Evolutionary conservation across 2,113 vertebrate genomes (phyloP).

Genomic region (Spea bombifrons): DNA sequence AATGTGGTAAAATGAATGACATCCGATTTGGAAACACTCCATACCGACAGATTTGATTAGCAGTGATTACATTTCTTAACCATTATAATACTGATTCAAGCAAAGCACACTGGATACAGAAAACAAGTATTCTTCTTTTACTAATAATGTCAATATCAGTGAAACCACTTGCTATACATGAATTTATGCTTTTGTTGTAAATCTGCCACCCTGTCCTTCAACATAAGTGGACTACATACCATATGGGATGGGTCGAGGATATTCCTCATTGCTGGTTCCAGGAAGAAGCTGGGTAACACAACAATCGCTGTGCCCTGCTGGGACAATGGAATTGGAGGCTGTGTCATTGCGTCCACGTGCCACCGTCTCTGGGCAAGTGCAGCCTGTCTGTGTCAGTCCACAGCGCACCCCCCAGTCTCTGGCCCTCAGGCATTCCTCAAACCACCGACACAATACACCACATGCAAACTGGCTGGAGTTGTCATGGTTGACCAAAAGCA

Average conservation of each 20-base stretch:
- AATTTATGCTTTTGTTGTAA: background rate
- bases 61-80: constrained; percentile 27
- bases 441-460: constrained; percentile 93
- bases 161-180: background rate
- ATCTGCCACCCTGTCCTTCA: background rate
- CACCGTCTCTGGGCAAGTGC: constrained; percentile 77
- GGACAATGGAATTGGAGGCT: constrained; percentile 70
- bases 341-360: constrained; percentile 69
- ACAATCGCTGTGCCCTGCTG: constrained; percentile 67
- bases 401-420: constrained; percentile 69
- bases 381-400: constrained; percentile 87
- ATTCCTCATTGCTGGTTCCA: constrained; percentile 78
- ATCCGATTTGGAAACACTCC: constrained; percentile 38
- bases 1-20: constrained; percentile 36
- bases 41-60: constrained; percentile 40
- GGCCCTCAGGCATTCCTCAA: constrained; percentile 86
- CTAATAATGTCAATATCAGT: background rate
- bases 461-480: constrained; percentile 98
- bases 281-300: constrained; percentile 88
- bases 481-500: constrained; percentile 96
- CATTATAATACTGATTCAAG: constrained; percentile 11
- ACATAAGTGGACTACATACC: constrained; percentile 68
- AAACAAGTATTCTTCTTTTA: background rate
- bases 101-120: background rate
- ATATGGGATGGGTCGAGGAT: constrained; percentile 80